Evolutionary conservation across 1,140 invertebrate species (phyloP).

Genomic region (Carcinoscorpius rotundicauda): DNA sequence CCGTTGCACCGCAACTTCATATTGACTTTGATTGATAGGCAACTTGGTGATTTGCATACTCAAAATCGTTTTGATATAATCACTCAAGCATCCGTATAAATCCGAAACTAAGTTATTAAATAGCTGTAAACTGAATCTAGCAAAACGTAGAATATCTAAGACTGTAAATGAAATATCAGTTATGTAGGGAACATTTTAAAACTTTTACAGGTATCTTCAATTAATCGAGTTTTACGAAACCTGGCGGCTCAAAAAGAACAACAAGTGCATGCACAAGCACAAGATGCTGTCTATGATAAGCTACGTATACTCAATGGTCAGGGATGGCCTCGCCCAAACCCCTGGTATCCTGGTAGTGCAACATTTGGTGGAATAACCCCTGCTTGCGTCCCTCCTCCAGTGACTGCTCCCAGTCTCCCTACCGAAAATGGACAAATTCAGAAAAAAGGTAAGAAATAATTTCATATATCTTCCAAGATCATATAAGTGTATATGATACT

Average conservation of each 20-base stretch:
- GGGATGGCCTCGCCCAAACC: constrained; percentile 43
- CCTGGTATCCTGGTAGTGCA: constrained; percentile 23
- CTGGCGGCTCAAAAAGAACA: constrained; percentile 95
- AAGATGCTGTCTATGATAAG: constrained; percentile 91
- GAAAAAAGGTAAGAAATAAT: constrained; percentile 21
- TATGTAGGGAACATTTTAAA: too few species aligned
- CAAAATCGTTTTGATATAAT: too few species aligned
- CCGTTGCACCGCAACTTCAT: too few species aligned
- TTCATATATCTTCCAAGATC: too few species aligned
- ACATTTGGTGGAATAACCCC: constrained; percentile 22
- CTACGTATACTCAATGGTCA: constrained; percentile 91
- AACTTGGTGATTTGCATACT: too few species aligned
- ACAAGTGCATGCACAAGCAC: constrained; percentile 40
- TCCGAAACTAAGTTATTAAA: too few species aligned
- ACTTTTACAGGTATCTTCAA: constrained; percentile 85
- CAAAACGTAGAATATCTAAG: too few species aligned
- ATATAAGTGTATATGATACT: too few species aligned
- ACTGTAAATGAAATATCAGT: too few species aligned
- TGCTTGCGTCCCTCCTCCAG: constrained; percentile 21
- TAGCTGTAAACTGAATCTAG: too few species aligned
- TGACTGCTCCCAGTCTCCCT: constrained; percentile 13
- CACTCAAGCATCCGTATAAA: too few species aligned
- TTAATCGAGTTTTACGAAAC: constrained; percentile 96
- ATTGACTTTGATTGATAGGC: too few species aligned
- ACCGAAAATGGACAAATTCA: constrained; percentile 16